phyloP scores from a whole-genome alignment of 1,140 invertebrate genomes.

The Caenorhabditis remanei region DNA sequence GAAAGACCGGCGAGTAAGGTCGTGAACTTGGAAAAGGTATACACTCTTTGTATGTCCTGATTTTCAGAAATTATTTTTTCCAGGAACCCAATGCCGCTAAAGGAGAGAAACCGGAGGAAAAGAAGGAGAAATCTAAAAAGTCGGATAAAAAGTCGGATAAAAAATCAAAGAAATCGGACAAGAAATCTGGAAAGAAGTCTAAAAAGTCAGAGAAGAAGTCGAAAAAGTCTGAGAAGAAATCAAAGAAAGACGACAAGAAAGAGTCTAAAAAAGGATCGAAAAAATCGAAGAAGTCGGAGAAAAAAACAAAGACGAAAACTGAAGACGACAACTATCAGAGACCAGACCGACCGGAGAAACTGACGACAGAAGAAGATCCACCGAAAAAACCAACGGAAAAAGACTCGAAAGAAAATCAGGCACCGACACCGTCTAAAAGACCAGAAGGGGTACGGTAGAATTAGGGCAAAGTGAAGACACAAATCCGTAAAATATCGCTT shows the following conservation, averaged over 20 bases:
- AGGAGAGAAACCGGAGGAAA: background rate
- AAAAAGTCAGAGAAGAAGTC: background rate
- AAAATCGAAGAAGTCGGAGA: slow-evolving; percentile 3
- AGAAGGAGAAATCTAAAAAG: background rate
- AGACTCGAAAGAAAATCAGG: background rate
- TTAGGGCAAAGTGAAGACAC: background rate
- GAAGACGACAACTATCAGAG: background rate
- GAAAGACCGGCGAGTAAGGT: background rate
- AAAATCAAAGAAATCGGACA: background rate
- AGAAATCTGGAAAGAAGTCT: background rate
- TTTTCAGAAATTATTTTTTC: background rate
- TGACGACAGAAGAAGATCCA: background rate
- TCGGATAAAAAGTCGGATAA: background rate
- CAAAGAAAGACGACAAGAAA: background rate
- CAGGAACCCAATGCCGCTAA: background rate
- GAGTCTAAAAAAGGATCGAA: background rate
- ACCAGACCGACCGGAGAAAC: background rate
- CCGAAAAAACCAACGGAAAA: background rate
- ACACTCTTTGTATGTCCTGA: no score
- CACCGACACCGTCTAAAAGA: background rate
- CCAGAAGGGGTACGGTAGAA: background rate
- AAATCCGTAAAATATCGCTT: background rate
- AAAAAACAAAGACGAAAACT: background rate
- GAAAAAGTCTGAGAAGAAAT: slow-evolving; percentile 4
- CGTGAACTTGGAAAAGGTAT: background rate